A percentile compares a stretch with the other conserved stretches of the same genome.
Conservation (phyloP, 2,888 invertebrate genomes). For the Glomeris marginata region DNA sequence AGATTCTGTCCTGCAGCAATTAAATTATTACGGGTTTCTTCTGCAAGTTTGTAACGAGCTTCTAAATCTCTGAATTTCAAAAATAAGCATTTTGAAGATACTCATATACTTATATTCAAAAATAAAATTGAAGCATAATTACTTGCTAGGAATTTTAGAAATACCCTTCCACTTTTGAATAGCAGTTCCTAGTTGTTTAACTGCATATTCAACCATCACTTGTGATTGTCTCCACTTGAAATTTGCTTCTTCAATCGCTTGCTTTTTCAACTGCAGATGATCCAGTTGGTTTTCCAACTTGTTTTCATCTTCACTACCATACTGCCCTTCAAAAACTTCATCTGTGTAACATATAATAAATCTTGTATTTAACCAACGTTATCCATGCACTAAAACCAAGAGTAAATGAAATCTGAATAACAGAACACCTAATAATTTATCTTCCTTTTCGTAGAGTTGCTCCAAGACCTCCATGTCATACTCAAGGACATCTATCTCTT, state of each 20-base stretch:
- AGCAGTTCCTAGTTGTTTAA: conserved; percentile 34
- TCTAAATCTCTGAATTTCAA: conserved; percentile 28
- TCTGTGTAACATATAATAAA: conserved; percentile 22
- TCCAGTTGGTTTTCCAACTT: conserved; percentile 35
- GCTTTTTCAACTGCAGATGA: conserved; percentile 32
- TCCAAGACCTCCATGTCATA: conserved; percentile 13
- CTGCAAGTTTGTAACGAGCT: conserved; percentile 32
- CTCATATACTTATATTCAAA: conserved; percentile 9
- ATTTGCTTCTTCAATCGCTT: conserved; percentile 34
- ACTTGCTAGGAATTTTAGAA: conserved; percentile 27
- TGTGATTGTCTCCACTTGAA: conserved; percentile 36
- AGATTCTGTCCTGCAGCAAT: conserved; percentile 39
- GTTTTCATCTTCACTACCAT: conserved; percentile 37
- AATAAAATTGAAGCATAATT: conserved; percentile 12
- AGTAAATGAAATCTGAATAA: too few species aligned
- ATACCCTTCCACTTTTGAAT: conserved; percentile 34
- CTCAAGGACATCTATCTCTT: conserved; percentile 12
- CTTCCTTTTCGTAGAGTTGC: conserved; percentile 11
- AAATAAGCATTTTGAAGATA: conserved; percentile 6
- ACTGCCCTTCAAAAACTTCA: conserved; percentile 36
- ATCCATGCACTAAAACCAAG: too few species aligned
- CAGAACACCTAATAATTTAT: conserved; percentile 14
- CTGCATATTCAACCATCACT: conserved; percentile 35
- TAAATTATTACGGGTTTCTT: conserved; percentile 38
- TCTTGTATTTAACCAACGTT: not conserved